Evolutionary conservation across 1,140 invertebrate species (phyloP), one percentile per base, ranked within the genome.

Genomic region (Euwallacea similis): DNA sequence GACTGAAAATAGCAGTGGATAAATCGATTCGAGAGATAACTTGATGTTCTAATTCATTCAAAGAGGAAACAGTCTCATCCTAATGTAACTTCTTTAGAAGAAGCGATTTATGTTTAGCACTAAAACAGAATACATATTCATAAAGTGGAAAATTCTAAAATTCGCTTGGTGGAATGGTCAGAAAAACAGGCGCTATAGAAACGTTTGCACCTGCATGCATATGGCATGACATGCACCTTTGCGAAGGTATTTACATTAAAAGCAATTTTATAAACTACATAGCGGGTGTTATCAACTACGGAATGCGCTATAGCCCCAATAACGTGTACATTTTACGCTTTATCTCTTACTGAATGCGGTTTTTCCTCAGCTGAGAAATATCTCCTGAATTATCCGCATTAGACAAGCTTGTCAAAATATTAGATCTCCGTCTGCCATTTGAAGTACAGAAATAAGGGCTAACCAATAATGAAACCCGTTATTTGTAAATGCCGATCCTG

Each of bases 401-500:
- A 7, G 61, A 63, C 42, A 46, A 7, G 61, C 43, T 44, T 47
- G 61, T 44, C 61, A 63, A 46, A 63, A 63, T 63, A 63, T 63
- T 46, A 21, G 44, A 41, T 42, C 58, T 33, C 21, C 21, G 21
- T 4, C 9, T 21, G 61, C 11, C n/a, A 10, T 4, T 21, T 2
- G 42, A 63, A 44, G 44, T 63, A 47, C 16, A 15, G 61, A 63
- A 63, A 44, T 63, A 63, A 63, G 43, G 61, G 44, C n/a, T 13
- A 47, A 63, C 42, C 10, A 63, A 63, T 63, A 47, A 46, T 63
- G 44, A 63, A 63, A 63, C n/a, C 61, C 10, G 61, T 46, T 63
- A 63, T 63, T 63, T 63, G 61, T 47, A 63, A 63, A 63, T n/a
- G 42, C 61, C 61, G 61, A 46, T 63, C 61, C 42, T 63, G 44